phyloP scores from a whole-genome alignment of 2,113 vertebrate genomes.

The Candoia aspera region DNA sequence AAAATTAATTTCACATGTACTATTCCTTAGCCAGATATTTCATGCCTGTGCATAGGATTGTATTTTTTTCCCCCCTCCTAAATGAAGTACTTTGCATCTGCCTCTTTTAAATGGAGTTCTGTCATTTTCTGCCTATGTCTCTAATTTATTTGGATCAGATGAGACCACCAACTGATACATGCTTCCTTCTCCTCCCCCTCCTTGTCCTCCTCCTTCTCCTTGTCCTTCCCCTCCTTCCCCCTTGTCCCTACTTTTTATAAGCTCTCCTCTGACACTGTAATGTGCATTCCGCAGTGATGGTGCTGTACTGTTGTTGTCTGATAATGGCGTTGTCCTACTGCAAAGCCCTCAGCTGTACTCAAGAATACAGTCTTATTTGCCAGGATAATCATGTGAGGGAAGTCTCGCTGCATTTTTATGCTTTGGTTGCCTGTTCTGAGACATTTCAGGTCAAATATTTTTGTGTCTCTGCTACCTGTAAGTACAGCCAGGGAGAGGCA shows the following conservation, averaged over 20 bases:
- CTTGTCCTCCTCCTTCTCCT: not conserved
- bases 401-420: not conserved
- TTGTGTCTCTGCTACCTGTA: not conserved
- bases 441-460: not conserved
- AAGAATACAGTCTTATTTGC: not conserved
- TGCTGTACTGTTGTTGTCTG: not conserved
- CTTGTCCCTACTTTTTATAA: not conserved
- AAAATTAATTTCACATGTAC: not conserved
- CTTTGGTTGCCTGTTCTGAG: constrained; percentile 13
- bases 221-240: not conserved
- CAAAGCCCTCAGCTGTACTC: not conserved
- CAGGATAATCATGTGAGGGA: not conserved
- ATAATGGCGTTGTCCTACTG: not conserved
- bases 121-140: not conserved
- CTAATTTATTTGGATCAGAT: not conserved
- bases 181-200: not conserved
- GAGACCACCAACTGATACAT: not conserved
- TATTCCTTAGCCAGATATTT: not conserved
- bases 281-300: not conserved
- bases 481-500: not conserved
- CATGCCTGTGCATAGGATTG: not conserved
- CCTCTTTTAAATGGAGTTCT: not conserved
- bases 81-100: not conserved
- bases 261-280: not conserved
- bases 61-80: not conserved